Evolutionary conservation across 2,797 vertebrate genomes (phyloP), one percentile per base, ranked within the genome.

Genomic region (Echiichthys vipera): DNA sequence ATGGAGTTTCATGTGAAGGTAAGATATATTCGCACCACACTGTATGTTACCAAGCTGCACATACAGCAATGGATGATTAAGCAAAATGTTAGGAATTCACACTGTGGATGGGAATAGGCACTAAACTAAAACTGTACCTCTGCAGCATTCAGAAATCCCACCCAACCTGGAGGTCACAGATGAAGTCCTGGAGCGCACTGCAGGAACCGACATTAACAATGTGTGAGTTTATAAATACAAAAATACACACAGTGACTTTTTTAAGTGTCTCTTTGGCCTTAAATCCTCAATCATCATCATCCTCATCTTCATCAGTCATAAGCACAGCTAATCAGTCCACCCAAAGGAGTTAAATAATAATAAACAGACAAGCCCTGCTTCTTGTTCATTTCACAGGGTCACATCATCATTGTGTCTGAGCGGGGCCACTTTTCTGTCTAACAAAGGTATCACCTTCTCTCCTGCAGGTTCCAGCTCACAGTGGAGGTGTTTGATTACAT

Each of bases 401-500:
- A 39, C 25, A 32, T 65, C 20, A 14, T 36, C 47, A 29, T 65
- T 74, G 66, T 74, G 51, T 68, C 50, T 45, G 12, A 51, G 45
- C 4, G 53, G 47, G 61, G 67, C 50, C 65, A 66, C 40, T 71
- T 56, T 14, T 78, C 56, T 78, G 30, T 85, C 49, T 91, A 72
- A 90, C 40, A 0, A 61, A 55, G 71, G 76, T 90, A 83, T 92
- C 82, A 53, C 27, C 73, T 91, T 91, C 87, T 83, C 59, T 78
- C 77, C 83, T 65, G 76, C 86, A 99, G 98, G 88, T 99, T 99
- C 93, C 98, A 99, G 95, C 96, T 99, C 84, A 97, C 97, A 0
- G 97, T 99, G 4, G 97, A 99, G 94, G 95, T 99, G 94, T 99
- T 99, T 25, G 98, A 99, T 93, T 99, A 99, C 92, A 90, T 99